These are phyloP conservation scores for Parthenolecanium corni DNA, from an alignment of 2,888 invertebrate species.

Conservation along the genomic window DNA sequence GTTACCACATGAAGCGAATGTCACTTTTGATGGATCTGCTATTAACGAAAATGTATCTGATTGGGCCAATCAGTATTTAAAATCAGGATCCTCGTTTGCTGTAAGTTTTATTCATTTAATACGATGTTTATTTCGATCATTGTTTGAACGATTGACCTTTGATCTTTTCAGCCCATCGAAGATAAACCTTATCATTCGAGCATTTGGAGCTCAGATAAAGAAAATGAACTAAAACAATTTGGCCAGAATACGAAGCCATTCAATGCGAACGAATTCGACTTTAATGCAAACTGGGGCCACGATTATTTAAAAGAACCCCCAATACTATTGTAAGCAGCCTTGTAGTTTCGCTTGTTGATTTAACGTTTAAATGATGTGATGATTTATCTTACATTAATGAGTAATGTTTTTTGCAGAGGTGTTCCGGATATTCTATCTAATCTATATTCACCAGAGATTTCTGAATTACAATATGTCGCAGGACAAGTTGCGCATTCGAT, in stretches of 20 bases:
- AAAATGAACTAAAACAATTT: neutral
- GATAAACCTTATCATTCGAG: conserved; percentile 17
- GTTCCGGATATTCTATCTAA: conserved; percentile 13
- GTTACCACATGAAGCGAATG: neutral
- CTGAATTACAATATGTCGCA: conserved; percentile 41
- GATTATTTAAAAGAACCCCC: conserved; percentile 15
- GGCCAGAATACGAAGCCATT: neutral
- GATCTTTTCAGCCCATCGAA: conserved; percentile 11
- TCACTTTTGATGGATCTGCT: neutral
- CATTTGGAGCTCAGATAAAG: conserved; percentile 15
- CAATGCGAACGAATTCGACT: conserved; percentile 6
- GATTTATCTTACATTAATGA: neutral
- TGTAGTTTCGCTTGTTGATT: neutral
- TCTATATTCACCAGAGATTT: conserved; percentile 8
- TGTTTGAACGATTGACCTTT: neutral
- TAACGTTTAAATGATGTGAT: neutral
- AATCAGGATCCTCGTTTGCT: conserved; percentile 42
- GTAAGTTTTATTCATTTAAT: conserved; percentile 35
- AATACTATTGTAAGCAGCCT: neutral
- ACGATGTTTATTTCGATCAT: neutral
- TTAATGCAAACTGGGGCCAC: conserved; percentile 16
- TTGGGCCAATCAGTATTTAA: conserved; percentile 42
- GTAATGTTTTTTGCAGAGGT: conserved; percentile 5
- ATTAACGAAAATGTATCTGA: conserved; percentile 18
- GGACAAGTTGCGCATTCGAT: conserved; percentile 49